phyloP scores from a whole-genome alignment of 2,113 vertebrate genomes.

The Centrocercus urophasianus region DNA sequence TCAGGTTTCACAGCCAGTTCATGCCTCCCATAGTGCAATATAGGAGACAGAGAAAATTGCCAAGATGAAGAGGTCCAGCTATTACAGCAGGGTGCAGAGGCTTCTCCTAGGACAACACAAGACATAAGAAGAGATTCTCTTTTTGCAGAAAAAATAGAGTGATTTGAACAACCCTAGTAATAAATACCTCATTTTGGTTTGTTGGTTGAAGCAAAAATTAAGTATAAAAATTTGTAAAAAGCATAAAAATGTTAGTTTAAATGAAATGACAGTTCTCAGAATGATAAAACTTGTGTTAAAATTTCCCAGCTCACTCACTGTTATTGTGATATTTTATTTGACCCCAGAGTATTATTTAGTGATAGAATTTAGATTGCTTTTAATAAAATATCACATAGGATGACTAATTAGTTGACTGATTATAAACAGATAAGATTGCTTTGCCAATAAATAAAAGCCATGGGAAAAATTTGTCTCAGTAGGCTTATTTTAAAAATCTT shows the following conservation, averaged over 20 bases:
- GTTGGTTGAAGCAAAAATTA: background rate
- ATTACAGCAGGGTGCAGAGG: rapidly evolving
- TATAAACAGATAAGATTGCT: background rate
- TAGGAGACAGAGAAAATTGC: background rate
- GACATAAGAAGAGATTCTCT: background rate
- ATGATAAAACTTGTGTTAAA: background rate
- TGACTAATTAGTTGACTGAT: background rate
- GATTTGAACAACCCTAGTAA: background rate
- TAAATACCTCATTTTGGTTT: background rate
- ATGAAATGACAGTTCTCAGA: background rate
- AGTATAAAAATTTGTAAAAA: background rate
- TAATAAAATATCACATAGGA: background rate
- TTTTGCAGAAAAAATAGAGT: background rate
- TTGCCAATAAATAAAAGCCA: background rate
- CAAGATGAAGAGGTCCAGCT: background rate
- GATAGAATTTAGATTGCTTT: background rate
- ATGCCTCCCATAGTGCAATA: background rate
- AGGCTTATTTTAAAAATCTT: background rate
- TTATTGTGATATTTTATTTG: background rate
- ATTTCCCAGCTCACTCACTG: background rate
- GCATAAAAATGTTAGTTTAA: background rate
- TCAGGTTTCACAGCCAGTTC: background rate
- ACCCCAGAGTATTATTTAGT: background rate
- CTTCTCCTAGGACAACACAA: background rate
- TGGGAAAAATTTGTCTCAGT: background rate